Conservation (phyloP, 2,888 invertebrate species). For the Meliscaeva auricollis region DNA sequence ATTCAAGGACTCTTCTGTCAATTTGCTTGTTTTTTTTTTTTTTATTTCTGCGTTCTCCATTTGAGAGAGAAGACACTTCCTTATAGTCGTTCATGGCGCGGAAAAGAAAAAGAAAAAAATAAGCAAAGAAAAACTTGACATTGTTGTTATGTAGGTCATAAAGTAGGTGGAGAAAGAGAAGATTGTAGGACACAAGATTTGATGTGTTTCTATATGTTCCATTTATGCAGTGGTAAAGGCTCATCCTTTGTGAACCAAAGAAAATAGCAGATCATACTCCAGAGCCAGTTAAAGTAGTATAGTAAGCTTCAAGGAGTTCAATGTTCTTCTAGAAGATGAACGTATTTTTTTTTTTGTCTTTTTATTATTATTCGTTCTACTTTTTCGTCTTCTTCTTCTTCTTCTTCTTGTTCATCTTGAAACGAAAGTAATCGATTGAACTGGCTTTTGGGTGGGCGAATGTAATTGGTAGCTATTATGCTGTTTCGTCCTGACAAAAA, state of each 20-base stretch:
- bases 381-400: constrained; percentile 32
- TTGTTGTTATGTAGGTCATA: constrained; percentile 72
- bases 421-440: constrained; percentile 68
- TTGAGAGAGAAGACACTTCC: constrained; percentile 9
- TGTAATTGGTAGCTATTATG: constrained; percentile 19
- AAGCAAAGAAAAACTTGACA: constrained; percentile 64
- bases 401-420: constrained; percentile 32
- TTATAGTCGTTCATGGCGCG: constrained; percentile 3
- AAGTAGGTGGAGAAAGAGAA: constrained; percentile 58
- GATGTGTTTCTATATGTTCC: constrained; percentile 43
- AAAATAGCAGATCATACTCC: constrained; percentile 13
- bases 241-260: neutral
- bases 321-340: constrained; percentile 7
- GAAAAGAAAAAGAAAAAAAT: constrained; percentile 30
- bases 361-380: constrained; percentile 21
- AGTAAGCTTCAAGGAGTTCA: constrained; percentile 24
- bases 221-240: neutral
- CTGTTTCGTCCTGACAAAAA: neutral
- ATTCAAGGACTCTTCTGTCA: constrained; percentile 58
- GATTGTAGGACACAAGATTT: constrained; percentile 41
- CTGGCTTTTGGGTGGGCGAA: constrained; percentile 22
- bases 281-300: constrained; percentile 8
- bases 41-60: constrained; percentile 13
- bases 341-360: neutral
- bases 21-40: constrained; percentile 31